Conservation (phyloP, 1,140 invertebrate genomes). For the Drosophila ironensis region DNA sequence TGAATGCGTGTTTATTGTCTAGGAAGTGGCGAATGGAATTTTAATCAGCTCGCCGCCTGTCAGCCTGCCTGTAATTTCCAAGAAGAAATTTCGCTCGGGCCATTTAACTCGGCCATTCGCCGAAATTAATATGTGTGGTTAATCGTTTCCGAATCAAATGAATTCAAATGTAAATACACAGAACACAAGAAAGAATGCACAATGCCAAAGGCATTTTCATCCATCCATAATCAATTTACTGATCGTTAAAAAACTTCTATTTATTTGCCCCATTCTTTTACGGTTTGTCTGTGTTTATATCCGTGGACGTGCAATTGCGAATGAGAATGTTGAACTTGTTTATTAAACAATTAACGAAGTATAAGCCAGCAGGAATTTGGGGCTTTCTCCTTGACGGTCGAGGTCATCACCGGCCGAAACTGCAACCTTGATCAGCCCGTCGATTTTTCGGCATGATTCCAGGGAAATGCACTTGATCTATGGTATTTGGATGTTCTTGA, state of each 20-base stretch:
- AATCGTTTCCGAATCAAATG: conserved; percentile 27
- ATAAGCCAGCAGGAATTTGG: conserved; percentile 11
- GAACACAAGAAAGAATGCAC: conserved; percentile 21
- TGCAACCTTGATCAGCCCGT: conserved; percentile 21
- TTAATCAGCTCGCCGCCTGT: conserved; percentile 9
- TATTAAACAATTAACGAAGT: conserved; percentile 18
- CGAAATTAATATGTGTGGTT: conserved; percentile 33
- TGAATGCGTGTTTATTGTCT: conserved; percentile 27
- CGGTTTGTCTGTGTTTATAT: conserved; percentile 27
- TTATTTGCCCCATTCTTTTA: conserved; percentile 27
- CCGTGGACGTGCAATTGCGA: not conserved
- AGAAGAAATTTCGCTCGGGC: conserved; percentile 9
- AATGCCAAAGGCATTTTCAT: conserved; percentile 24
- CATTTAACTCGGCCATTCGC: conserved; percentile 10
- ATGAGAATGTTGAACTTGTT: conserved; percentile 34
- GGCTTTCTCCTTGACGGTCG: conserved; percentile 6
- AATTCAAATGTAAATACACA: conserved; percentile 10
- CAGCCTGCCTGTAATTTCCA: not conserved
- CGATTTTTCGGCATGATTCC: conserved; percentile 16
- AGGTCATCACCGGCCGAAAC: conserved; percentile 6
- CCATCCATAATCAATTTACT: conserved; percentile 16
- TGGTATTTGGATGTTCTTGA: conserved; percentile 6
- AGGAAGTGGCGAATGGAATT: conserved; percentile 20
- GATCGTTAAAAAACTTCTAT: conserved; percentile 41
- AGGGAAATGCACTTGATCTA: conserved; percentile 1